Base-by-base conservation (phyloP, 92 coral and sea anemone genomes). In the Phymanthus crucifer region DNA sequence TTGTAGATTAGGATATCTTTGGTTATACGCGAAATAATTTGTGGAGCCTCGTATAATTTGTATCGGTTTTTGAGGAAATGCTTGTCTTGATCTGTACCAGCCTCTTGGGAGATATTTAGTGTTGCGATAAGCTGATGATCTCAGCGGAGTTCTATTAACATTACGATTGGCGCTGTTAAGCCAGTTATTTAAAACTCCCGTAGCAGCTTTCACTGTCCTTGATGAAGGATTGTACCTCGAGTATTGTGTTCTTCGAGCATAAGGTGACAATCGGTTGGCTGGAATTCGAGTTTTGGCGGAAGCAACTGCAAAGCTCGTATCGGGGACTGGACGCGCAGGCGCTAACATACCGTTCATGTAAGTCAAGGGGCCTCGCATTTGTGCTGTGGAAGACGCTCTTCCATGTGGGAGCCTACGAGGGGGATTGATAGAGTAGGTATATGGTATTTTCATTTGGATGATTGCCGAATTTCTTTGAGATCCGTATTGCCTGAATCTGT, bases 341-440 rank as follows among this genome's bases (percentile, higher is more conserved):
- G 66, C 81, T 0, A 77, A 66, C 84, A 78, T 14, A 17, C 77
- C 68, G 73, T 66, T 77, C 40, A 58, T 77, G 52, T 72, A 78
- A 33, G 80, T 78, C 34, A 87, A 70, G 33, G 87, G 81, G 31
- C 57, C 31, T 6, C 72, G 46, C 81, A 65, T 65, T 58, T 50
- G 52, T 4, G 81, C 29, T 6, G 76, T 58, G 2, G 76, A 52
- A 6, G 85, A 38, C 16, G 73, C 66, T 67, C 71, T 77, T 19
- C 77, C 66, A 7, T 32, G 74, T 33, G 76, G 57, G 16, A 68
- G 35, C 17, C 73, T 50, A 64, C 32, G 50, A 18, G 36, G 83
- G 1, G 80, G 71, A 16, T 56, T 79, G 1, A 65, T n/a, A 14
- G 81, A 61, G 23, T 77, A 77, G 32, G 81, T 6, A 21, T 57